These are phyloP conservation scores for Drosophila guanche DNA, from an alignment of 1,140 invertebrate genomes.

Conservation along the genomic window DNA sequence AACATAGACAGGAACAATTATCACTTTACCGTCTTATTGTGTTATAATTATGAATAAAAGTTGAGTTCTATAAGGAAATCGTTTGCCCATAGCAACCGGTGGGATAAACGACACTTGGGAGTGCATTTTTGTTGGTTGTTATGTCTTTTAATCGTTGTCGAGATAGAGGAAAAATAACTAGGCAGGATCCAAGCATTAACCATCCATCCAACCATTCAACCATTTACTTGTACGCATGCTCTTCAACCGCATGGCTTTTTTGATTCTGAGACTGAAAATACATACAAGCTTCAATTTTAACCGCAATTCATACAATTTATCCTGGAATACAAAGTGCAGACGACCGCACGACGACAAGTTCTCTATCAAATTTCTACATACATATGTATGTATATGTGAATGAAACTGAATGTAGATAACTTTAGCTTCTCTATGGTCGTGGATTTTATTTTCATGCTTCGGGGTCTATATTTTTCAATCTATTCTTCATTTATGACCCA, in stretches of 20 bases:
- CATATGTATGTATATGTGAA: constrained; percentile 13
- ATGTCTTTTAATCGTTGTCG: background rate
- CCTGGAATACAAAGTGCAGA: constrained; percentile 1
- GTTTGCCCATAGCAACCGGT: background rate
- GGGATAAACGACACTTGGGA: background rate
- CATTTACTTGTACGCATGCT: too few relatives aligned
- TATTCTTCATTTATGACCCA: constrained; percentile 36
- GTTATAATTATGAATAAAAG: constrained; percentile 47
- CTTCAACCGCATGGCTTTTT: background rate
- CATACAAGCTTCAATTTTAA: background rate
- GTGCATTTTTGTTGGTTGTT: background rate
- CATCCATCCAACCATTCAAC: too few relatives aligned
- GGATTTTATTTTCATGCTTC: constrained; percentile 4
- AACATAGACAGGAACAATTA: constrained; percentile 14
- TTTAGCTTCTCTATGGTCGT: background rate
- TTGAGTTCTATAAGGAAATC: constrained; percentile 11
- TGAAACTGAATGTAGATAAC: constrained; percentile 7
- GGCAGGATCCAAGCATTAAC: too few relatives aligned
- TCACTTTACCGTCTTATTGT: constrained; percentile 30
- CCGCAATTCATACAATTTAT: constrained; percentile 31
- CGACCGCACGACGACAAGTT: constrained; percentile 2
- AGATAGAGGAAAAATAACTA: constrained; percentile 1
- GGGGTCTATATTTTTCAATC: constrained; percentile 46
- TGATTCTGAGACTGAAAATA: background rate
- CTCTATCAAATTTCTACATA: background rate